Evolutionary conservation across 2,888 invertebrate genomes (phyloP).

Genomic region (Eristalis arbustorum): DNA sequence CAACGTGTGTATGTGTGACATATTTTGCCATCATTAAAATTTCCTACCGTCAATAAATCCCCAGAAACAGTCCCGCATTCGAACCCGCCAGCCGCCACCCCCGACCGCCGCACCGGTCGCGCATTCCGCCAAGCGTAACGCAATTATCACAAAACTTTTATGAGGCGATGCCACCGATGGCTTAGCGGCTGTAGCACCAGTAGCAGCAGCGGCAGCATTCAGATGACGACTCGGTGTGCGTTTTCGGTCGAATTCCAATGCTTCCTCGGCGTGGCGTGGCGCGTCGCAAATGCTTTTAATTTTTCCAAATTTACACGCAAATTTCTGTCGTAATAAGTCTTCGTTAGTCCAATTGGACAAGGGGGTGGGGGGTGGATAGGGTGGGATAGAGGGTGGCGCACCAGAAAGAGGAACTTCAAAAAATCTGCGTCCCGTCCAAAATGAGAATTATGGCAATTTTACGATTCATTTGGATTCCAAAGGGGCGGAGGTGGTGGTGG

Average conservation of each 20-base stretch:
- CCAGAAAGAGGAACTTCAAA: constrained; percentile 16
- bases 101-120: constrained; percentile 34
- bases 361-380: not conserved
- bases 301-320: constrained; percentile 70
- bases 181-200: not conserved
- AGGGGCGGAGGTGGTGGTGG: not conserved
- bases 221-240: not conserved
- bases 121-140: constrained; percentile 60
- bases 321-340: constrained; percentile 63
- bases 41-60: constrained; percentile 66
- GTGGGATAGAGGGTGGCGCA: not conserved
- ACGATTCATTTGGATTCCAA: constrained; percentile 63
- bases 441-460: constrained; percentile 66
- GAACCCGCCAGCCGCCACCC: too few relatives aligned
- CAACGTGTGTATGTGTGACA: constrained; percentile 52
- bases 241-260: not conserved
- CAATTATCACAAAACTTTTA: constrained; percentile 70
- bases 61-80: constrained; percentile 32
- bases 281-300: constrained; percentile 64
- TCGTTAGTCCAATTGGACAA: constrained; percentile 26
- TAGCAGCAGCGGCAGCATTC: not conserved
- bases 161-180: constrained; percentile 3
- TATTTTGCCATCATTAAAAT: constrained; percentile 69
- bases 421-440: constrained; percentile 60
- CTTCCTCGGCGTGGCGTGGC: not conserved